A percentile compares a stretch with the other conserved stretches of the same genome.
These are phyloP conservation scores for Brassicogethes aeneus DNA, from an alignment of 2,888 invertebrate genomes.

Conservation along the genomic window DNA sequence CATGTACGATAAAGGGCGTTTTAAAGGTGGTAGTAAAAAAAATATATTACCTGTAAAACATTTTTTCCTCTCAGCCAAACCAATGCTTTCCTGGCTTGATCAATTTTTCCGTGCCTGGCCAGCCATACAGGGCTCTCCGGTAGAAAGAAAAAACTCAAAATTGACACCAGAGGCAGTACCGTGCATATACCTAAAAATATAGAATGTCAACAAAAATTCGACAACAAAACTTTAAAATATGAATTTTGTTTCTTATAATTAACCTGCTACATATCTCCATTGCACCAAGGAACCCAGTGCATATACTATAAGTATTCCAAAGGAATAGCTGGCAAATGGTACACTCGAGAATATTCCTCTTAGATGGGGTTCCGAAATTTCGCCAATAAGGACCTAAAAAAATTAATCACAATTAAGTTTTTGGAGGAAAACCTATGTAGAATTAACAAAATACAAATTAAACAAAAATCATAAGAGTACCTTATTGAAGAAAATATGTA, in stretches of 20 bases:
- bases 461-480: no score
- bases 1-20: neutral
- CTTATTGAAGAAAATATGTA: no score
- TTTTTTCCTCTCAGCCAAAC: constrained; percentile 36
- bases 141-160: constrained; percentile 52
- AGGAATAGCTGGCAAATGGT: constrained; percentile 64
- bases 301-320: constrained; percentile 67
- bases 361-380: constrained; percentile 63
- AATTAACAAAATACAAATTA: no score
- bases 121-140: constrained; percentile 74
- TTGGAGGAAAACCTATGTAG: no score
- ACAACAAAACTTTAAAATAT: no score
- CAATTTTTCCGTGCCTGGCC: constrained; percentile 48
- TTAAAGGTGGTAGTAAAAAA: neutral
- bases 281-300: constrained; percentile 57
- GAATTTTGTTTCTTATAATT: no score
- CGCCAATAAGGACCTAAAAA: constrained; percentile 63
- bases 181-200: constrained; percentile 51
- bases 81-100: constrained; percentile 41
- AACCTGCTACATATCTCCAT: constrained; percentile 61
- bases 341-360: constrained; percentile 62
- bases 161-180: constrained; percentile 51
- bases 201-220: no score
- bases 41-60: constrained; percentile 31
- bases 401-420: no score